Evolutionary conservation across 2,113 vertebrate species (phyloP).

Genomic region (Callaeas wilsoni): DNA sequence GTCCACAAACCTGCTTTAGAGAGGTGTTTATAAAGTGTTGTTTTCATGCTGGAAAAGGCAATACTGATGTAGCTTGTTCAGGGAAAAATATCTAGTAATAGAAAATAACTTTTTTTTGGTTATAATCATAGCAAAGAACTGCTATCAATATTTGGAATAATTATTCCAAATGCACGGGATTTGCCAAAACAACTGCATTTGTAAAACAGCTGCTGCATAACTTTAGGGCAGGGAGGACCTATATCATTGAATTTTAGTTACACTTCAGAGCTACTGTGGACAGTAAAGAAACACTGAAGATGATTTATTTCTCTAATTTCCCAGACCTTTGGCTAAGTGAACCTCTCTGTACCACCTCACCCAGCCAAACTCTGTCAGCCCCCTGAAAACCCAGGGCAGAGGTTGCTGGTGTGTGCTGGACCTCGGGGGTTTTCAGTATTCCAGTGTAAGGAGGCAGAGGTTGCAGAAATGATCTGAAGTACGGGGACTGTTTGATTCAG

Average conservation of each 20-base stretch:
- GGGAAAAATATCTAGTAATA: background rate
- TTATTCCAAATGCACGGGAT: background rate
- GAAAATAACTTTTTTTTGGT: background rate
- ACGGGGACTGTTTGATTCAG: background rate
- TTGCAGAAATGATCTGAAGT: background rate
- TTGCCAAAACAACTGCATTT: background rate
- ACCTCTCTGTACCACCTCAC: background rate
- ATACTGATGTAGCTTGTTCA: background rate
- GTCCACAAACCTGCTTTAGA: background rate
- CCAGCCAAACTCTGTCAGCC: background rate
- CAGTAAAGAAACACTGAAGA: background rate
- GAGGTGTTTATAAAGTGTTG: background rate
- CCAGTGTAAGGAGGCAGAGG: background rate
- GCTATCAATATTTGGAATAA: background rate
- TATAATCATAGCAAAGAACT: background rate
- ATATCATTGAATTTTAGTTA: background rate
- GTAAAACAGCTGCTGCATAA: background rate
- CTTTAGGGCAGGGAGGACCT: background rate
- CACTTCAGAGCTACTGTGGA: background rate
- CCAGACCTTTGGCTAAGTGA: background rate
- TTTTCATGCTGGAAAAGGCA: background rate
- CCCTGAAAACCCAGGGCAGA: background rate
- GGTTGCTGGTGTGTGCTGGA: background rate
- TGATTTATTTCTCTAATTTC: background rate
- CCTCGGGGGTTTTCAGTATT: background rate